phyloP scores from a whole-genome alignment of 2,888 invertebrate species.

The Caenorhabditis sp. region DNA sequence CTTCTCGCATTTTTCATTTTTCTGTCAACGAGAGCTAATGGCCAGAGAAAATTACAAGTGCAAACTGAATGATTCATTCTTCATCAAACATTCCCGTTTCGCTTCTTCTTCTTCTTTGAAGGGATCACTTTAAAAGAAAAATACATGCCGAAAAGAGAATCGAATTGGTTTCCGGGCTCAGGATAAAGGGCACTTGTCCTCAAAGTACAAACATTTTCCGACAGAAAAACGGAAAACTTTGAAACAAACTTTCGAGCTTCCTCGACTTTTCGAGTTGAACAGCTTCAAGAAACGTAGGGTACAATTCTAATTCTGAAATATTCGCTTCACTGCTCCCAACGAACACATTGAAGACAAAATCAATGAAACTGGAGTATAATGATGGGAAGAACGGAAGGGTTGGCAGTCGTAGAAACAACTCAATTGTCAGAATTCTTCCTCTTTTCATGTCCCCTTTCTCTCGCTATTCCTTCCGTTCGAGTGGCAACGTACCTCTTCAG shows the following conservation, averaged over 20 bases:
- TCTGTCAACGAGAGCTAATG: not conserved
- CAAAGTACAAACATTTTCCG: conserved; percentile 2
- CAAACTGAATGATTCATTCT: conserved; percentile 50
- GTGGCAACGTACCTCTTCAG: conserved; percentile 46
- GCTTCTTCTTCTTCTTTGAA: conserved; percentile 7
- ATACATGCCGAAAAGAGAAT: not conserved
- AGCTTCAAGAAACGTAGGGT: not conserved
- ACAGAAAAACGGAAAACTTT: not conserved
- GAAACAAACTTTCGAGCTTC: not conserved
- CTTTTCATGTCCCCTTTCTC: conserved; percentile 3
- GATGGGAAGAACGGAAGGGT: conserved; percentile 31
- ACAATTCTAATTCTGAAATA: not conserved
- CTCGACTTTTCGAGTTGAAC: not conserved
- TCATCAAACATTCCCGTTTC: conserved; percentile 39
- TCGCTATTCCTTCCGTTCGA: conserved; percentile 42
- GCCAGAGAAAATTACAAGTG: conserved; percentile 26
- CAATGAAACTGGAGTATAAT: conserved; percentile 25
- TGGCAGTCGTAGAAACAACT: conserved; percentile 41
- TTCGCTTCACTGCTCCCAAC: not conserved
- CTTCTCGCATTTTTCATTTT: conserved; percentile 8
- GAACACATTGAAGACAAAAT: conserved; percentile 15
- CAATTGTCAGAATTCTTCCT: conserved; percentile 35
- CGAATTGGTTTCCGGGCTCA: conserved; percentile 25
- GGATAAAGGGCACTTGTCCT: not conserved
- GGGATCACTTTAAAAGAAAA: conserved; percentile 14